phyloP scores from a whole-genome alignment of 2,113 vertebrate species.

The Paradoxurus hermaphroditus region DNA sequence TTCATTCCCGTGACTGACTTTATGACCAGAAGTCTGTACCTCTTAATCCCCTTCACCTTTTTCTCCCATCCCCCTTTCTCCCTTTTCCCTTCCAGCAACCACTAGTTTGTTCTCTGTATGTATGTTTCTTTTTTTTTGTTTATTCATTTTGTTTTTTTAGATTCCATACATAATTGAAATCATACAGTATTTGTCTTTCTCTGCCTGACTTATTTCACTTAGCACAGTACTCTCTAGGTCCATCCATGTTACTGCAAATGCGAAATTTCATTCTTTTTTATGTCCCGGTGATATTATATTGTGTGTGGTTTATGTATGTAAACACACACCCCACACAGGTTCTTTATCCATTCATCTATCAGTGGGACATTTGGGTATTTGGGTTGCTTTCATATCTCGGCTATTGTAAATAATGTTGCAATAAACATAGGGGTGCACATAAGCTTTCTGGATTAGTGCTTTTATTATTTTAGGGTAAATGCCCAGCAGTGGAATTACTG shows the following conservation, averaged over 20 bases:
- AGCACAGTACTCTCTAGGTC: not conserved
- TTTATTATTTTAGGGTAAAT: not conserved
- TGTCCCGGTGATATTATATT: not conserved
- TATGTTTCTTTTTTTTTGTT: not conserved
- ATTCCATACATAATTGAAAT: not conserved
- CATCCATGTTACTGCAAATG: not conserved
- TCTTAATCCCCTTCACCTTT: not conserved
- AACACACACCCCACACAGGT: not conserved
- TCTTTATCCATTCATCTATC: not conserved
- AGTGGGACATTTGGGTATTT: not conserved
- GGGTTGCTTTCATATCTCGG: not conserved
- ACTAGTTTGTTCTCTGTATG: not conserved
- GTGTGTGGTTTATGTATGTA: not conserved
- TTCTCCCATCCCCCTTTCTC: not conserved
- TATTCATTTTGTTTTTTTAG: not conserved
- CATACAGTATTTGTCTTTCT: not conserved
- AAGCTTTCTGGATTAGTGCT: not conserved
- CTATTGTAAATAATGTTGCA: not conserved
- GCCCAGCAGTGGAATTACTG: not conserved
- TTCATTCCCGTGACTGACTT: not conserved
- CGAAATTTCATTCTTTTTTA: not conserved
- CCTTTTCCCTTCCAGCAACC: not conserved
- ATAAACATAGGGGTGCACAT: not conserved
- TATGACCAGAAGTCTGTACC: not conserved
- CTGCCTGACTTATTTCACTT: not conserved